Conservation (phyloP, 2,113 vertebrate species). For the Furnarius figulus region DNA sequence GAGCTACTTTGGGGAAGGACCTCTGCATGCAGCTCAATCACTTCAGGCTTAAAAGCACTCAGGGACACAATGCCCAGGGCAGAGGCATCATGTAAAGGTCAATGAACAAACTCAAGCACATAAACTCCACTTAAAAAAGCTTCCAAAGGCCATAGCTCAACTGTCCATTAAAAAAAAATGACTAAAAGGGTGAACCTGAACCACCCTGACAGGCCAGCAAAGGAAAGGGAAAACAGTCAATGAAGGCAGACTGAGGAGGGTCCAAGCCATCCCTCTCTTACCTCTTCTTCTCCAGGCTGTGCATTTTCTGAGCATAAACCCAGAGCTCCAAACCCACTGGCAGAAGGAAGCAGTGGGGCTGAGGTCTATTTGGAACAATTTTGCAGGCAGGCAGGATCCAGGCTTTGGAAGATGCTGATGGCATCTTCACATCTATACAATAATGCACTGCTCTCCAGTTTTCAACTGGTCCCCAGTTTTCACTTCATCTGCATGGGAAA, state of each 20-base stretch:
- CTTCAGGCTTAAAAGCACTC: not conserved
- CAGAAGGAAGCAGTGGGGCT: slow-evolving; percentile 72
- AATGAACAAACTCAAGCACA: not conserved
- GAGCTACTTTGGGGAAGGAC: not conserved
- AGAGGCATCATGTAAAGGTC: not conserved
- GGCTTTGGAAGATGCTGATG: not conserved
- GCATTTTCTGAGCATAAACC: slow-evolving; percentile 74
- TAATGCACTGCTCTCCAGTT: rapidly evolving
- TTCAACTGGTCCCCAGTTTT: not conserved
- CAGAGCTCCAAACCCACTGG: slow-evolving; percentile 77
- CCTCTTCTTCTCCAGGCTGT: slow-evolving; percentile 76
- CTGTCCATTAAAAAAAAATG: not conserved
- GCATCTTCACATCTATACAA: not conserved
- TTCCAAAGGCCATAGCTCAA: not conserved
- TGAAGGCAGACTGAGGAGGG: not conserved
- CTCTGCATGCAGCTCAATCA: not conserved
- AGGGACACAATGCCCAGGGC: not conserved
- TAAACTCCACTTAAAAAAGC: not conserved
- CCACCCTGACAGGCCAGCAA: not conserved
- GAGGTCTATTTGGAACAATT: slow-evolving; percentile 74
- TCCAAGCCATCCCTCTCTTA: slow-evolving; percentile 22
- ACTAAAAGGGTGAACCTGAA: not conserved
- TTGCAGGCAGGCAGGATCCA: slow-evolving; percentile 61
- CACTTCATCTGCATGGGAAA: not conserved
- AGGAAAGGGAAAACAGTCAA: not conserved